Conservation (phyloP, 1,140 invertebrate species). For the Anagrus nilaparvatae region DNA sequence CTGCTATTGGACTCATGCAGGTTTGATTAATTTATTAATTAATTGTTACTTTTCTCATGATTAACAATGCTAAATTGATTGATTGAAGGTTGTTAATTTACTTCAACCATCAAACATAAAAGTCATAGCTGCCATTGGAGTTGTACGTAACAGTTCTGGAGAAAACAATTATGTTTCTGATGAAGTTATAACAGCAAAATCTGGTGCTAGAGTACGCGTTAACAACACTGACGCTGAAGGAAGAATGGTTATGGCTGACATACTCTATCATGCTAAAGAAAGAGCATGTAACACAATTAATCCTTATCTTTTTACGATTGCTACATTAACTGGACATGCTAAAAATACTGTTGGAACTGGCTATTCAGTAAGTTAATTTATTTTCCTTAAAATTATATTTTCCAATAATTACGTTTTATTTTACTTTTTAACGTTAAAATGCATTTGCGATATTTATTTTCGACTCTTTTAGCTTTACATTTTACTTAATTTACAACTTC, state of each 20-base stretch:
- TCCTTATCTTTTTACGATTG: slow-evolving; percentile 87
- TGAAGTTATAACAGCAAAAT: slow-evolving; percentile 78
- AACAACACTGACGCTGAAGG: slow-evolving; percentile 37
- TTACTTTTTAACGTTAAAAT: not conserved
- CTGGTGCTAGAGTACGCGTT: slow-evolving; percentile 71
- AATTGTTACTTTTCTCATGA: slow-evolving; percentile 5
- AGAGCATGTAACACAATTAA: slow-evolving; percentile 53
- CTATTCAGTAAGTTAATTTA: slow-evolving; percentile 58
- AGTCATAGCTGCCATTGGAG: slow-evolving; percentile 73
- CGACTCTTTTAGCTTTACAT: not conserved
- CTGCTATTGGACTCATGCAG: slow-evolving; percentile 88
- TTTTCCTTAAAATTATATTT: slow-evolving; percentile 11
- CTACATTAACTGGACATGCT: slow-evolving; percentile 88
- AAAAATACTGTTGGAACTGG: slow-evolving; percentile 63
- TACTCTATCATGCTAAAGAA: slow-evolving; percentile 70
- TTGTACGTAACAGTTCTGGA: slow-evolving; percentile 88
- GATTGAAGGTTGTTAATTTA: slow-evolving; percentile 45
- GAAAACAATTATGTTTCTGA: slow-evolving; percentile 83
- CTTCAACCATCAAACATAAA: slow-evolving; percentile 72
- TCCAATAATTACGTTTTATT: slow-evolving; percentile 7
- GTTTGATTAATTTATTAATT: slow-evolving; percentile 32
- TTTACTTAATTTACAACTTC: too few relatives aligned
- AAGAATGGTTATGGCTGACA: slow-evolving; percentile 75
- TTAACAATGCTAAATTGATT: not conserved
- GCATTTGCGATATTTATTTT: not conserved